These are phyloP conservation scores for Clepsis dumicolana DNA, from an alignment of 2,888 invertebrate species.

Conservation along the genomic window DNA sequence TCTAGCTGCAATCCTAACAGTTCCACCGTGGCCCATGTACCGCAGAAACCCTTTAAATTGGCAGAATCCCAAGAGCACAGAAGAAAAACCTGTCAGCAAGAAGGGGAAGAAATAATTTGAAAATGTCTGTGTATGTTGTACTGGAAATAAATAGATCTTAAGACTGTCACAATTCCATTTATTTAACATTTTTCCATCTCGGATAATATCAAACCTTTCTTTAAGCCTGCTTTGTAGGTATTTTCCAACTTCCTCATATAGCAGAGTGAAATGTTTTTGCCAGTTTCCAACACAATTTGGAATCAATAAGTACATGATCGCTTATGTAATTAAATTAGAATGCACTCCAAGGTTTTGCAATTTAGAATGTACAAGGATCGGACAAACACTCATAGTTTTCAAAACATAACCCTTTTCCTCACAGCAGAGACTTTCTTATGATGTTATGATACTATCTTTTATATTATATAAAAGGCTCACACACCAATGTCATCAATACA, in stretches of 20 bases:
- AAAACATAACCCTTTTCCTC: too few relatives aligned
- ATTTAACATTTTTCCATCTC: constrained; percentile 23
- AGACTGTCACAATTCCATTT: constrained; percentile 34
- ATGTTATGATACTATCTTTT: too few relatives aligned
- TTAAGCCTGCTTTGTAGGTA: background rate
- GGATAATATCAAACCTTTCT: constrained; percentile 1
- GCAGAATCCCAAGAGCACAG: constrained; percentile 90
- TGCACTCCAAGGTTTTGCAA: too few relatives aligned
- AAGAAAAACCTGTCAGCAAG: constrained; percentile 79
- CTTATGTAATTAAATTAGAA: background rate
- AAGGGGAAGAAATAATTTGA: constrained; percentile 82
- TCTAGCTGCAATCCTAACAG: constrained; percentile 93
- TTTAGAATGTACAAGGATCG: too few relatives aligned
- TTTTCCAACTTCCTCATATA: background rate
- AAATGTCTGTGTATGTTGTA: constrained; percentile 40
- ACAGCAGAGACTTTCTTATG: too few relatives aligned
- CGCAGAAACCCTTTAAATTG: constrained; percentile 94
- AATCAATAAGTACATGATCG: background rate
- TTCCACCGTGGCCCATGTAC: constrained; percentile 99
- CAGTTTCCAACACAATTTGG: background rate
- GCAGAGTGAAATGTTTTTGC: background rate
- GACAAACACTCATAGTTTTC: too few relatives aligned
- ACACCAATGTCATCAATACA: too few relatives aligned
- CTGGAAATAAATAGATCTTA: constrained; percentile 48
- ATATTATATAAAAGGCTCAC: too few relatives aligned